Conservation (phyloP, 2,797 vertebrate species). For the Coilia nasus region DNA sequence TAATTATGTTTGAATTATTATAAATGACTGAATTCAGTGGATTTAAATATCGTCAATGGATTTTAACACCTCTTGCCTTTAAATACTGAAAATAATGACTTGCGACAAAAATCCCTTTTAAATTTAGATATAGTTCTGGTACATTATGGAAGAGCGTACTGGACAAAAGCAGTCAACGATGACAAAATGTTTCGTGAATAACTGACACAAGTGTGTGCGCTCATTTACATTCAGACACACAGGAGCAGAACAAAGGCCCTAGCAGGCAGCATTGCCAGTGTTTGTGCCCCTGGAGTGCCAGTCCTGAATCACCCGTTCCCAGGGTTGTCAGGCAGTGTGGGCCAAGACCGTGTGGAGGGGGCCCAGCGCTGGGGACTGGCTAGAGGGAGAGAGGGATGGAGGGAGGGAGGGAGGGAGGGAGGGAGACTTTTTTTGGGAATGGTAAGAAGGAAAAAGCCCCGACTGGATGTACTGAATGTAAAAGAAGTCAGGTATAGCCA, state of each 20-base stretch:
- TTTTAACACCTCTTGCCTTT: not conserved
- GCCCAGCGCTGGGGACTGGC: constrained; percentile 33
- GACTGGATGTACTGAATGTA: not conserved
- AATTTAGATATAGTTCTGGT: constrained; percentile 5
- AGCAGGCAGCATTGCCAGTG: constrained; percentile 57
- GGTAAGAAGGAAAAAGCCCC: not conserved
- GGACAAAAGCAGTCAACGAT: constrained; percentile 48
- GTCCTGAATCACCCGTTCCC: constrained; percentile 59
- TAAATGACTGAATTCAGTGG: too few relatives aligned
- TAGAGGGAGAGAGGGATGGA: constrained; percentile 30
- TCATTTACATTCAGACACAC: constrained; percentile 58
- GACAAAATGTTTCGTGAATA: constrained; percentile 60
- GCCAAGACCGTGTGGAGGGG: constrained; percentile 51
- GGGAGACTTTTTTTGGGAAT: not conserved
- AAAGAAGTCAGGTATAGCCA: not conserved
- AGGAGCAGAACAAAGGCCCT: constrained; percentile 58
- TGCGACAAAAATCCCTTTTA: not conserved
- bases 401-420: constrained; percentile 17
- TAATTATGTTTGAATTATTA: not conserved
- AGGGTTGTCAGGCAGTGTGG: constrained; percentile 58
- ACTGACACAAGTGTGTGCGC: constrained; percentile 53
- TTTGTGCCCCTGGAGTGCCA: constrained; percentile 61
- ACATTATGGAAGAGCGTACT: not conserved
- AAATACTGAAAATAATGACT: not conserved
- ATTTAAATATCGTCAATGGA: too few relatives aligned